These are phyloP conservation scores for Helleia helle DNA, from an alignment of 2,888 invertebrate species.

Conservation along the genomic window DNA sequence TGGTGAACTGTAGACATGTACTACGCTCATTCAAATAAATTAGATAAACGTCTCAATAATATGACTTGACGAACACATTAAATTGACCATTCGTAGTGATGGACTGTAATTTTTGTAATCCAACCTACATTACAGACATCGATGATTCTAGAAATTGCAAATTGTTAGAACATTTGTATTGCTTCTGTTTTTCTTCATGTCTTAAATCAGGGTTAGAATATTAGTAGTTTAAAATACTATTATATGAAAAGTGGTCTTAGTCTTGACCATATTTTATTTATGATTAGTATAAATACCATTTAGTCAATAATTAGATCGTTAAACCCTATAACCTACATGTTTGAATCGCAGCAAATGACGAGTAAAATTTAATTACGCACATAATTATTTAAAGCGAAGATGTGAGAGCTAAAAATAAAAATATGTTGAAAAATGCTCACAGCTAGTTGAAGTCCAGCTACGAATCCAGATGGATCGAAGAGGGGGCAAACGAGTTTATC, in stretches of 20 bases:
- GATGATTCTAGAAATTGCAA: not conserved
- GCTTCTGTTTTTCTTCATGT: no score
- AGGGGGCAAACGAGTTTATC: conserved; percentile 50
- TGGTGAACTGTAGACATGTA: not conserved
- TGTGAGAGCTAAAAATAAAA: no score
- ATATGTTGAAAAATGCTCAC: conserved; percentile 43
- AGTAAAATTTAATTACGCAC: no score
- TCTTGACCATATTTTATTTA: no score
- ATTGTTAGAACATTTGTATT: not conserved
- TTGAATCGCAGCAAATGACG: no score
- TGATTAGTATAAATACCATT: no score
- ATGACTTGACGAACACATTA: conserved; percentile 16
- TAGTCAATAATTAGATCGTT: not conserved
- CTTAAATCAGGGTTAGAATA: no score
- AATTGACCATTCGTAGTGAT: conserved; percentile 20
- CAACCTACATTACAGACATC: not conserved
- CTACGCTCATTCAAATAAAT: conserved; percentile 40
- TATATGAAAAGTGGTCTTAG: no score
- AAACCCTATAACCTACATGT: not conserved
- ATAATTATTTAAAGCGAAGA: no score
- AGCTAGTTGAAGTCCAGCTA: conserved; percentile 57
- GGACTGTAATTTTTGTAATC: not conserved
- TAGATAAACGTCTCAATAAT: conserved; percentile 39
- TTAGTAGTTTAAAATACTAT: no score
- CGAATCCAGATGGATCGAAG: conserved; percentile 54